Percentiles rank a stretch among this genome's conserved stretches.
phyloP scores from a whole-genome alignment of 1,140 invertebrate species.

The Bombus sylvicola region DNA sequence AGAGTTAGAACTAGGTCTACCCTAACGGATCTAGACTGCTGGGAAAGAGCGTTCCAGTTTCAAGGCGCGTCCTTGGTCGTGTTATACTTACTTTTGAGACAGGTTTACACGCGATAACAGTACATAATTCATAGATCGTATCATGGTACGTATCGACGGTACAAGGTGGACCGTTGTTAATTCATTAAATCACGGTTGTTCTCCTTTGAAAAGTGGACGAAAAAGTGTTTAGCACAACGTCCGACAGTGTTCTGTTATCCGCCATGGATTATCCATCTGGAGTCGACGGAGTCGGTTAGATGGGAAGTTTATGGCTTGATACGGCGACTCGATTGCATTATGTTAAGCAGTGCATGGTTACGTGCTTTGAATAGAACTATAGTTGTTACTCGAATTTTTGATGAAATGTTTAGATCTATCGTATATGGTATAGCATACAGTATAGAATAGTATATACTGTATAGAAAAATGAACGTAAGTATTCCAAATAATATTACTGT shows the following conservation, averaged over 20 bases:
- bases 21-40: conserved; percentile 55
- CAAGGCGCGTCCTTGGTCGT: conserved; percentile 65
- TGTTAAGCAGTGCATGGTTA: background rate
- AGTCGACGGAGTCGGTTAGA: background rate
- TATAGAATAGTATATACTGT: too few species aligned
- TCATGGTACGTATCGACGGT: conserved; percentile 35
- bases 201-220: background rate
- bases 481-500: too few species aligned
- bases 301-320: background rate
- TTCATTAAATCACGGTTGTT: conserved; percentile 36
- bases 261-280: background rate
- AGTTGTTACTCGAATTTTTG: background rate
- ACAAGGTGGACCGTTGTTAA: conserved; percentile 33
- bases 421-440: background rate
- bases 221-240: background rate
- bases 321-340: background rate
- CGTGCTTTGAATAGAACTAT: background rate
- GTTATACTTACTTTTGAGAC: conserved; percentile 67
- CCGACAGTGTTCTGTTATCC: conserved; percentile 2
- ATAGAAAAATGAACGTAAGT: too few species aligned
- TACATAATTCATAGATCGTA: conserved; percentile 54
- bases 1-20: conserved; percentile 51
- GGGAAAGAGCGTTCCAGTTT: conserved; percentile 64
- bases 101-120: conserved; percentile 59
- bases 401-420: background rate